Percentiles rank a stretch among this genome's conserved stretches.
These are phyloP conservation scores for Conops quadrifasciatus DNA, from an alignment of 2,888 invertebrate genomes.

Conservation along the genomic window DNA sequence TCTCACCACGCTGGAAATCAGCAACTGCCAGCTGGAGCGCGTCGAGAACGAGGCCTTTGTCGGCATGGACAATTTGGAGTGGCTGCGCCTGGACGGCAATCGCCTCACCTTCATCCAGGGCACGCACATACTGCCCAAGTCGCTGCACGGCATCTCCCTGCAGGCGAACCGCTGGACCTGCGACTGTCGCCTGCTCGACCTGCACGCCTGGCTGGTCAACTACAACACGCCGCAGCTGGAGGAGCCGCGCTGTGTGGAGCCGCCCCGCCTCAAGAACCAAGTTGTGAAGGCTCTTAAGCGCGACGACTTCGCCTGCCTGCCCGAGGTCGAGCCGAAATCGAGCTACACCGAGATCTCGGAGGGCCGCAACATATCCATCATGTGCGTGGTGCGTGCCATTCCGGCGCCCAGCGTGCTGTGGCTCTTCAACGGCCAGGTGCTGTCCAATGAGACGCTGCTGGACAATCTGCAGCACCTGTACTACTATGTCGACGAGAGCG, in stretches of 20 bases:
- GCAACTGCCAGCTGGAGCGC: slow-evolving; percentile 79
- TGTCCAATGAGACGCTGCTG: slow-evolving; percentile 78
- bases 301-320: slow-evolving; percentile 82
- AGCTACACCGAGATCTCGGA: slow-evolving; percentile 80
- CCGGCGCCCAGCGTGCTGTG: slow-evolving; percentile 85
- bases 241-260: slow-evolving; percentile 80
- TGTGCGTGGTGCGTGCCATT: slow-evolving; percentile 81
- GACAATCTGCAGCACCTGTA: slow-evolving; percentile 76
- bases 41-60: slow-evolving; percentile 84
- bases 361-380: slow-evolving; percentile 82
- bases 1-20: slow-evolving; percentile 82
- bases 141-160: slow-evolving; percentile 80
- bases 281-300: slow-evolving; percentile 74
- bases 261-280: slow-evolving; percentile 73
- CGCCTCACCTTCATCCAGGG: slow-evolving; percentile 77
- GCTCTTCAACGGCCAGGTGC: slow-evolving; percentile 83
- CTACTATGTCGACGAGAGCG: slow-evolving; percentile 74
- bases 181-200: slow-evolving; percentile 81
- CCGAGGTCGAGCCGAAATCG: slow-evolving; percentile 79
- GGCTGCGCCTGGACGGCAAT: slow-evolving; percentile 86
- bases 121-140: slow-evolving; percentile 76
- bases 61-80: slow-evolving; percentile 82
- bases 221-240: slow-evolving; percentile 80
- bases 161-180: slow-evolving; percentile 91
- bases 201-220: slow-evolving; percentile 80